Conservation (phyloP, 2,888 invertebrate genomes). For the Zootermopsis nevadensis region DNA sequence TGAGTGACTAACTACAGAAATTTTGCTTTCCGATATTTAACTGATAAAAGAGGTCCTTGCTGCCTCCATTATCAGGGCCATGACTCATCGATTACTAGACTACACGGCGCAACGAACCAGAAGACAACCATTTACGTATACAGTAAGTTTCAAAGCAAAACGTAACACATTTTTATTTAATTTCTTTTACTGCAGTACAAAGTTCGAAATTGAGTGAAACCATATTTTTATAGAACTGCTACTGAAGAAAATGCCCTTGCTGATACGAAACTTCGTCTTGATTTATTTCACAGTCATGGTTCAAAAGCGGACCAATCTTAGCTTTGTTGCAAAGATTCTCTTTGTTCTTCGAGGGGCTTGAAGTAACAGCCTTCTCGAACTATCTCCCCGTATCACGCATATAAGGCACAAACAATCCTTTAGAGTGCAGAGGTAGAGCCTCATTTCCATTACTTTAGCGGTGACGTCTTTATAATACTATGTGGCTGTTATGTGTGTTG, state of each 20-base stretch:
- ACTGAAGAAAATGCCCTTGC: not conserved
- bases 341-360: not conserved
- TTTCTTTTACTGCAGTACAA: no score
- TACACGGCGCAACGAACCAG: no score
- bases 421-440: constrained; percentile 12
- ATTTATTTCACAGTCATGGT: not conserved
- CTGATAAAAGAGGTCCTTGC: no score
- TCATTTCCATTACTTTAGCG: constrained; percentile 38
- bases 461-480: constrained; percentile 33
- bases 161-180: no score
- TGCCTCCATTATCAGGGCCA: no score
- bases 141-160: no score
- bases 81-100: no score
- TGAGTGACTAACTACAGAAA: no score
- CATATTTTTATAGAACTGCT: no score
- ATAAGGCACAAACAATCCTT: constrained; percentile 11
- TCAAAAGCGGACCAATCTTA: constrained; percentile 1
- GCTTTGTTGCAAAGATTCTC: not conserved
- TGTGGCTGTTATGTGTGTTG: constrained; percentile 33
- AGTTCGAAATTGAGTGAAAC: no score
- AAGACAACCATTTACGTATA: no score
- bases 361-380: not conserved
- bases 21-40: no score
- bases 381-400: constrained; percentile 16
- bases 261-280: not conserved